Evolutionary conservation across 2,888 invertebrate genomes (phyloP).

Genomic region (Cephus runcator): DNA sequence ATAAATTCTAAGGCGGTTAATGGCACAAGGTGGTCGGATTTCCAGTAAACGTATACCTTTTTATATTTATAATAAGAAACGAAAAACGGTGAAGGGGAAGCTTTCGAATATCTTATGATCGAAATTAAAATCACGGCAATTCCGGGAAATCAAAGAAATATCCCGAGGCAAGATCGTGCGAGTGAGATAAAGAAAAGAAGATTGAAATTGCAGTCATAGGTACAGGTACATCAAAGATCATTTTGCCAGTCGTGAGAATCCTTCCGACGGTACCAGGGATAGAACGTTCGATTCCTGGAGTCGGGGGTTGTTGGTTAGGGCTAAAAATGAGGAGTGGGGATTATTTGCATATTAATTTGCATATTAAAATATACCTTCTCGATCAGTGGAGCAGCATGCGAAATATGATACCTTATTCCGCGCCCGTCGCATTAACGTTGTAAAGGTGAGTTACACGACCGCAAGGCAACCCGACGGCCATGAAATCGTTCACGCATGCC

Average conservation of each 20-base stretch:
- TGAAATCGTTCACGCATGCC: slow-evolving; percentile 64
- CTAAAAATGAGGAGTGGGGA: slow-evolving; percentile 8
- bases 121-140: no score
- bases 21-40: not conserved
- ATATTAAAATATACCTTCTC: slow-evolving; percentile 59
- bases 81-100: no score
- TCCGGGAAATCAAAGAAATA: no score
- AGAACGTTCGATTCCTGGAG: no score
- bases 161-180: no score
- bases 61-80: no score
- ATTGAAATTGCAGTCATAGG: no score
- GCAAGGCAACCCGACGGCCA: slow-evolving; percentile 63
- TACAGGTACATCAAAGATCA: no score
- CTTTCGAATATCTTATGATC: no score
- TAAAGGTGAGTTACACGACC: slow-evolving; percentile 62
- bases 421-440: slow-evolving; percentile 60
- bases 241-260: no score
- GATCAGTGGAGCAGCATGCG: slow-evolving; percentile 48
- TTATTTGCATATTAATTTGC: slow-evolving; percentile 63
- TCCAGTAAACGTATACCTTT: not conserved
- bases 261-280: no score
- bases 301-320: not conserved
- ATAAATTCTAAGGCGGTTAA: not conserved
- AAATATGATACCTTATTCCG: slow-evolving; percentile 56
- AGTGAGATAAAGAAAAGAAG: no score